Conservation (phyloP, 2,113 vertebrate genomes). For the Actinemys pallida region DNA sequence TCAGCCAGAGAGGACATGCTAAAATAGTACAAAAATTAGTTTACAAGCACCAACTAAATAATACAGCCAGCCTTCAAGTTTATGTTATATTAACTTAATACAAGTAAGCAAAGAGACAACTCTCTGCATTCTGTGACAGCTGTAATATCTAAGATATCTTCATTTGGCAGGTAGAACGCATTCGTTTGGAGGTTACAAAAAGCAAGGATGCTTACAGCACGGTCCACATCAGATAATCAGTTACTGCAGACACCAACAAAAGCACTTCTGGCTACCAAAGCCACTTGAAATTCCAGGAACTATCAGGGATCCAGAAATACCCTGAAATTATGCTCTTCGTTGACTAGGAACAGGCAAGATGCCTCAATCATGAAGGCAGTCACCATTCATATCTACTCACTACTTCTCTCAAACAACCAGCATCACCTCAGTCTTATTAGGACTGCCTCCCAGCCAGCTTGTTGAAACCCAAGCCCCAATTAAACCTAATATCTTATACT, state of each 20-base stretch:
- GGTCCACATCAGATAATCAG: not conserved
- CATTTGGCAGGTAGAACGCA: not conserved
- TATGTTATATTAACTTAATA: not conserved
- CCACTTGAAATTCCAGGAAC: fast-evolving
- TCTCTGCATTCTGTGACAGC: not conserved
- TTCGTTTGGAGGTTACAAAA: not conserved
- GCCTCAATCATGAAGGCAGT: not conserved
- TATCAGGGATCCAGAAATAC: fast-evolving
- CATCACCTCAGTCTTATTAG: not conserved
- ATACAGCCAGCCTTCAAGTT: not conserved
- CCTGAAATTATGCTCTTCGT: not conserved
- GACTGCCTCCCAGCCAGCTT: not conserved
- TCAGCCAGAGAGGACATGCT: no score
- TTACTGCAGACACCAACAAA: not conserved
- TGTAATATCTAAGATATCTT: not conserved
- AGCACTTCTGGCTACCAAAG: not conserved
- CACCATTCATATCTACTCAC: not conserved
- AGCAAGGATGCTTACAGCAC: not conserved
- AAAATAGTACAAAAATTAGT: not conserved
- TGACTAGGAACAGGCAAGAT: not conserved
- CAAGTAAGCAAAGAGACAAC: not conserved
- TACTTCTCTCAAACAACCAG: not conserved
- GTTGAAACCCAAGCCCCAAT: not conserved
- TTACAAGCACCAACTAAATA: not conserved
- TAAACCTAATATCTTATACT: not conserved